Evolutionary conservation across 2,888 invertebrate species (phyloP), one percentile per base, ranked within the genome.

Genomic region (Troglohyphantes excavatus): DNA sequence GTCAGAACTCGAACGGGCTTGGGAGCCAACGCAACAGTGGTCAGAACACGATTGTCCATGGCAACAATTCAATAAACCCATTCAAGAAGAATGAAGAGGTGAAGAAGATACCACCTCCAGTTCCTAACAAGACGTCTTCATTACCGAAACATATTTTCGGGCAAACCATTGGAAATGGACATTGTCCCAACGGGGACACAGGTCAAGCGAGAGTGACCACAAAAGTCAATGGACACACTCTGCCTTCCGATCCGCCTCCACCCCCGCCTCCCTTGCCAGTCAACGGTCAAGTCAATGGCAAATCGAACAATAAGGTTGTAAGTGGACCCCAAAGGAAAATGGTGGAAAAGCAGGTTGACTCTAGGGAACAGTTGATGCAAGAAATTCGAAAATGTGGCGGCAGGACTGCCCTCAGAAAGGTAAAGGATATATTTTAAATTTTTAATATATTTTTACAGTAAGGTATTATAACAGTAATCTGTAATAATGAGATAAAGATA

Each of bases 341-440:
- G 9, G 27, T 90, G 6, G 11, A 33, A n/a, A 72, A 53, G 17
- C 23, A 82, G 68, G 92, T 93, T 1, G 96, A 96, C 93, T 94
- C 95, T 0, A 94, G 96, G 68, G 95, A 96, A 92, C 95, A 95
- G 92, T 94, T 97, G 43, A 93, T 97, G 93, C 95, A 95, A 75
- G 96, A 96, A 21, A 97, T 97, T 92, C 94, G 96, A 91, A 95
- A 95, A 93, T 96, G 96, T 91, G 96, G 96, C 79, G 94, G 94
- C 39, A 92, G 92, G 63, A 91, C 90, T 27, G 91, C 92, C 19
- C 91, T 93, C 17, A 92, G 92, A 39, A 92, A 93, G 92, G 93
- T 93, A 83, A 39, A 13, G 7, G 19, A 19, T 9, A 13, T 21
- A 91, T 70, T 53, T 53, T n/a, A 39, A 39, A 2, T 9, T 39